These are phyloP conservation scores for Maniola hyperantus DNA, from an alignment of 2,888 invertebrate genomes.

Conservation along the genomic window DNA sequence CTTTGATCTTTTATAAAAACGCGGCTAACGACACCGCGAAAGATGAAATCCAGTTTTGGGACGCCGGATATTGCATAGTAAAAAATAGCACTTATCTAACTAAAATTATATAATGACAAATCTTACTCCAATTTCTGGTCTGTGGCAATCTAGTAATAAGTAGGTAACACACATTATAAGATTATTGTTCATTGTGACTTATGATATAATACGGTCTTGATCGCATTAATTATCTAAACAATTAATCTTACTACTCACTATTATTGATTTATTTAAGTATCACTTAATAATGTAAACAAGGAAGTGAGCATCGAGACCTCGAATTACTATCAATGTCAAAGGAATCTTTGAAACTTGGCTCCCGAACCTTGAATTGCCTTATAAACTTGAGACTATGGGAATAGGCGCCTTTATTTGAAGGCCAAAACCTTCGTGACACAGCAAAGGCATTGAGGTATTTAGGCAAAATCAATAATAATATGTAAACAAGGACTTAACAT, in stretches of 20 bases:
- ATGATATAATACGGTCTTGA: neutral
- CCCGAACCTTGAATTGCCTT: slow-evolving; percentile 24
- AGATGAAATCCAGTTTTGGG: slow-evolving; percentile 16
- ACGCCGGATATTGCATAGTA: slow-evolving; percentile 6
- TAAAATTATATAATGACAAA: slow-evolving; percentile 9
- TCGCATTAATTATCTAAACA: slow-evolving; percentile 4
- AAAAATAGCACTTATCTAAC: slow-evolving; percentile 8
- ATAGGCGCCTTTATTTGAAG: slow-evolving; percentile 29
- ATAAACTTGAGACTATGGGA: slow-evolving; percentile 25
- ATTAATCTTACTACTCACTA: neutral
- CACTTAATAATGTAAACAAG: slow-evolving; percentile 13
- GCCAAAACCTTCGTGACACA: slow-evolving; percentile 34
- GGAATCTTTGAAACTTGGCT: slow-evolving; percentile 19
- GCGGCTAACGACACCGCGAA: slow-evolving; percentile 9
- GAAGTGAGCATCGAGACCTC: neutral
- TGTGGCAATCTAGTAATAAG: slow-evolving; percentile 6
- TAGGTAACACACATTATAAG: slow-evolving; percentile 2
- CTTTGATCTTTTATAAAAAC: slow-evolving; percentile 7
- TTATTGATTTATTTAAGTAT: neutral
- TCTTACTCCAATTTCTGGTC: slow-evolving; percentile 1
- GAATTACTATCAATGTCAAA: slow-evolving; percentile 12
- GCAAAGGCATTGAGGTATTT: slow-evolving; percentile 24
- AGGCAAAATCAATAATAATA: slow-evolving; percentile 30
- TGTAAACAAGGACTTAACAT: slow-evolving; percentile 28
- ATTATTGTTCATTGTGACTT: neutral